Percentiles rank a stretch among this genome's conserved stretches.
phyloP scores from a whole-genome alignment of 2,797 vertebrate species.

The Acipenser oxyrinchus region DNA sequence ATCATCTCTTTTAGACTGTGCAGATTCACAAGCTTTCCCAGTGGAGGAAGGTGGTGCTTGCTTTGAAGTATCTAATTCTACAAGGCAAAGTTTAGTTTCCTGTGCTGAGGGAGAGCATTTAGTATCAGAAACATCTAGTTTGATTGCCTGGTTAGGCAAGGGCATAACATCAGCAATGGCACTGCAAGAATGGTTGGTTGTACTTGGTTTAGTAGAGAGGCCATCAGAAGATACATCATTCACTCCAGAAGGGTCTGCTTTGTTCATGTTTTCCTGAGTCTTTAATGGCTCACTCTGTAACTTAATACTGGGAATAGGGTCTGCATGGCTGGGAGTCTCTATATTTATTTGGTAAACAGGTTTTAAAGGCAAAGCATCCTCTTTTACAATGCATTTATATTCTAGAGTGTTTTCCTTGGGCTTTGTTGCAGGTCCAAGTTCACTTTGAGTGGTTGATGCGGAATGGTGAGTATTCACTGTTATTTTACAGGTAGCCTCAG shows the following conservation, averaged over 20 bases:
- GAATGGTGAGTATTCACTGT: not conserved
- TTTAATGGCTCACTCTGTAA: not conserved
- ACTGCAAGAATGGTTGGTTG: not conserved
- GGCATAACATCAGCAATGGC: not conserved
- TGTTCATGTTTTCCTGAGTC: too few relatives aligned
- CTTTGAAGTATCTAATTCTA: not conserved
- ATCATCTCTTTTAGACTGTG: not conserved
- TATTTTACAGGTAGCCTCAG: not conserved
- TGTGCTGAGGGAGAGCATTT: too few relatives aligned
- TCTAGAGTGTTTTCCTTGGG: slow-evolving; percentile 18
- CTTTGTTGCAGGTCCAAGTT: slow-evolving; percentile 13
- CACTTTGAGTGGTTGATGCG: slow-evolving; percentile 14
- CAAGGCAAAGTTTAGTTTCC: not conserved
- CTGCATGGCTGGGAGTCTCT: slow-evolving; percentile 32
- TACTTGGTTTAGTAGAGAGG: not conserved
- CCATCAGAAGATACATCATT: not conserved
- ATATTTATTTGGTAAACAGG: slow-evolving; percentile 47
- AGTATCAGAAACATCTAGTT: not conserved
- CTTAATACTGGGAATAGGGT: slow-evolving; percentile 6
- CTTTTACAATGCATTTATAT: slow-evolving; percentile 18
- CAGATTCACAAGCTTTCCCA: slow-evolving; percentile 1
- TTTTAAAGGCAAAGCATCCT: slow-evolving; percentile 18
- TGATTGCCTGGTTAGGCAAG: not conserved
- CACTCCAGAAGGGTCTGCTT: not conserved
- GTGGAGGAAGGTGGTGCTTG: not conserved